Evolutionary conservation across 2,888 invertebrate genomes (phyloP), one percentile per base, ranked within the genome.

Genomic region (Keiferia lycopersicella): DNA sequence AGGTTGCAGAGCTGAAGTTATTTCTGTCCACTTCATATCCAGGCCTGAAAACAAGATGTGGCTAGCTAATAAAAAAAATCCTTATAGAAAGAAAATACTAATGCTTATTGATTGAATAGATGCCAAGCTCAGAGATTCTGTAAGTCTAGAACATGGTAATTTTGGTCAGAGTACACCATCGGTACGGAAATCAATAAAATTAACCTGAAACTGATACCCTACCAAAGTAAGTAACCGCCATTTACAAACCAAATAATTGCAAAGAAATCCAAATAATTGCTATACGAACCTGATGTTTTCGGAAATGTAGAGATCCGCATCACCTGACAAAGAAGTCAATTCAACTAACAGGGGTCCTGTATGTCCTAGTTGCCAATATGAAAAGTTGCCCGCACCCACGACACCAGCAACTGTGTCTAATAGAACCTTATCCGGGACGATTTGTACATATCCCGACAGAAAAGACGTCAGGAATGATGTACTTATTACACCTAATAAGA

Each of bases 361-460:
- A 48, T 91, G 87, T 0, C 86, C 86, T 10, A 89, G 72, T 73
- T 90, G 89, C 91, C 91, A 91, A 64, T 88, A 91, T 0, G 91
- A 88, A 68, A 89, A 90, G 76, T 91, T 91, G 0, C 91, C 91
- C 0, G 88, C 88, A 0, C 87, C 86, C 0, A 91, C 91, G 0
- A 74, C 71, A 0, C 91, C 91, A 0, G 78, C 75, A 0, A 91
- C 90, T 0, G 87, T 87, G 66, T 91, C 88, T 67, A 91, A 69
- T 0, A 89, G 73, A 63, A 88, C 72, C 78, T 84, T 86, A 65
- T 88, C 84, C 0, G 73, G 67, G 51, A 83, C 82, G 53, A 79
- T 71, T 56, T 78, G 84, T 45, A 81, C 80, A 70, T 81, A 86
- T 51, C 77, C 78, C 0, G 85, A 79, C 11, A 89, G 61, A 7